Evolutionary conservation across 1,140 invertebrate genomes (phyloP).

Genomic region (Drosophila tani): DNA sequence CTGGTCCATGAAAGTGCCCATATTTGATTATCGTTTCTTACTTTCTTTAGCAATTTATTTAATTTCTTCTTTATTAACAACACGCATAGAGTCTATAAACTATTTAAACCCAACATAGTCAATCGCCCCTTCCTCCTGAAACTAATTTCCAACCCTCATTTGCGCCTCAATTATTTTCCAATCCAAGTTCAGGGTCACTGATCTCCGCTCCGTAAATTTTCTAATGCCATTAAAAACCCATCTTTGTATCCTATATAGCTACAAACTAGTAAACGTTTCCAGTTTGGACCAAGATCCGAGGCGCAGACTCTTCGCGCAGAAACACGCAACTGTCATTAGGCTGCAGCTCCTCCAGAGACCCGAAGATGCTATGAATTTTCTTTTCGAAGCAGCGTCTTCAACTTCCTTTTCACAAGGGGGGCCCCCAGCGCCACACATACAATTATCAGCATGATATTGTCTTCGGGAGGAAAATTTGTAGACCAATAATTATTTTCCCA

Average conservation of each 20-base stretch:
- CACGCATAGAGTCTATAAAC: neutral
- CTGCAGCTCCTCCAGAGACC: constrained; percentile 5
- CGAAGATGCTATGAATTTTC: constrained; percentile 16
- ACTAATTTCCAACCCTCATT: constrained; percentile 3
- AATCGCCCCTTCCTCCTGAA: neutral
- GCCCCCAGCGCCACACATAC: constrained; percentile 43
- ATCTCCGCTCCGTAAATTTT: constrained; percentile 5
- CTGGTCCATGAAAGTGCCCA: too few species aligned
- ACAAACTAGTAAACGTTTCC: constrained; percentile 17
- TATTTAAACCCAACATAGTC: neutral
- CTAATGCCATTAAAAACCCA: constrained; percentile 45
- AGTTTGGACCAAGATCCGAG: constrained; percentile 16
- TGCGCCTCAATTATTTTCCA: neutral
- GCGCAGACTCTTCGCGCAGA: neutral
- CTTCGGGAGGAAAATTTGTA: constrained; percentile 70
- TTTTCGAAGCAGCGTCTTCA: constrained; percentile 5
- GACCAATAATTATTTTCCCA: constrained; percentile 81
- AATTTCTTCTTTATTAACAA: constrained; percentile 1
- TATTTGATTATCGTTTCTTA: neutral
- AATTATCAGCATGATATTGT: constrained; percentile 76
- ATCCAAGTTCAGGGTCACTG: constrained; percentile 39
- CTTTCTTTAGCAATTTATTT: too few species aligned
- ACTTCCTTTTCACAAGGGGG: constrained; percentile 39
- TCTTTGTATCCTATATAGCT: constrained; percentile 16
- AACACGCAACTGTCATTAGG: constrained; percentile 43